phyloP scores from a whole-genome alignment of 2,113 vertebrate species.

The Urocolius indicus region DNA sequence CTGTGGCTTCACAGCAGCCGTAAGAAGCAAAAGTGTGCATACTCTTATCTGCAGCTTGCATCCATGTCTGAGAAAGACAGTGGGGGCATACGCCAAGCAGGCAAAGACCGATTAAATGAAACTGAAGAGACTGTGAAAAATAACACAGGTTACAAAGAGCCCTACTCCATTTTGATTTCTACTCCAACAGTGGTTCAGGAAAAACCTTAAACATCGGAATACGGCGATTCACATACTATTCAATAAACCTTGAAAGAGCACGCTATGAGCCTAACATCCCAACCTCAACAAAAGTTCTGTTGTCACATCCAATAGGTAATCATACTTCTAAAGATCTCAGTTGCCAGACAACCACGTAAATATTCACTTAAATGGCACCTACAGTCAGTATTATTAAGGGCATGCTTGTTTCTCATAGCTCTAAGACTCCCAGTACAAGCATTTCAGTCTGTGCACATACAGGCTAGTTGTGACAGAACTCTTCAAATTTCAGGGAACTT shows the following conservation, averaged over 20 bases:
- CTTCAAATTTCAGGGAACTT: neutral
- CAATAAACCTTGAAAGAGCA: neutral
- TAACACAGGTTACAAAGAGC: neutral
- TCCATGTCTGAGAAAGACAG: neutral
- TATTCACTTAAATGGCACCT: constrained; percentile 25
- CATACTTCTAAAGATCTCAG: neutral
- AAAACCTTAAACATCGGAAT: neutral
- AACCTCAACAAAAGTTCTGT: constrained; percentile 8
- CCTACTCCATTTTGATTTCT: neutral
- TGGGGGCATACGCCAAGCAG: neutral
- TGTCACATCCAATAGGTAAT: neutral
- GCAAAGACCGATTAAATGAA: neutral
- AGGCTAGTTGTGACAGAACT: neutral
- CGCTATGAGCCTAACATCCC: neutral
- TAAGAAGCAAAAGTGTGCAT: neutral
- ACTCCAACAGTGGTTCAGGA: neutral
- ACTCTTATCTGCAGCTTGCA: constrained; percentile 18
- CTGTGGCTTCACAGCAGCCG: neutral
- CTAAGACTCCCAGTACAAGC: neutral
- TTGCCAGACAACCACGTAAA: neutral
- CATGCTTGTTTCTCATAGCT: neutral
- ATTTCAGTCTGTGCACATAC: neutral
- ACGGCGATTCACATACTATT: neutral
- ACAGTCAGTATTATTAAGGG: neutral
- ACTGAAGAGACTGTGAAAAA: constrained; percentile 1